Conservation (phyloP, 2,888 invertebrate genomes). For the Polylopha cassiicola region DNA sequence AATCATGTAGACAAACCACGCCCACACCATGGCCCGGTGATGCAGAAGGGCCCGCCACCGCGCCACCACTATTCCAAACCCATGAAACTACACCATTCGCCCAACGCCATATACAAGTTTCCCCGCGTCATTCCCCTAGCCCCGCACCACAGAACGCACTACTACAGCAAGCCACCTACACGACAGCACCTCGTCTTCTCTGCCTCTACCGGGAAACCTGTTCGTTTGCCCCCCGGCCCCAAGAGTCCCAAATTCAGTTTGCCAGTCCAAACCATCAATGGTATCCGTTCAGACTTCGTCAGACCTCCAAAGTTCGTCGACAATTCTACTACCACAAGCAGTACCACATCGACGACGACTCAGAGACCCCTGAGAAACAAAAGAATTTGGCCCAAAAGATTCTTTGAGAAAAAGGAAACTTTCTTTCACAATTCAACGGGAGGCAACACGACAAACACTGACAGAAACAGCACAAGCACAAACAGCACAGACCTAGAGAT, state of each 20-base stretch:
- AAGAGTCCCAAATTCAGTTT: conserved; percentile 55
- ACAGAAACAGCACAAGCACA: conserved; percentile 35
- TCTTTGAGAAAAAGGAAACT: conserved; percentile 43
- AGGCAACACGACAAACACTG: conserved; percentile 33
- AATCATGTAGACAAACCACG: conserved; percentile 42
- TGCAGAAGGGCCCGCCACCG: conserved; percentile 40
- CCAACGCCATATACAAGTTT: conserved; percentile 55
- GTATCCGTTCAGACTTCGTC: conserved; percentile 55
- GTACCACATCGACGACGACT: conserved; percentile 44
- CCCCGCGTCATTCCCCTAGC: conserved; percentile 54
- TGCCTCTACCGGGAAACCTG: conserved; percentile 45
- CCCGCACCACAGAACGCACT: conserved; percentile 36
- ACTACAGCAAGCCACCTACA: conserved; percentile 34
- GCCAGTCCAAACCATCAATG: conserved; percentile 63
- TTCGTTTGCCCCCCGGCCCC: conserved; percentile 27
- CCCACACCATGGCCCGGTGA: conserved; percentile 38
- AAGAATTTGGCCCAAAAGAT: conserved; percentile 68
- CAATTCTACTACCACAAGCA: conserved; percentile 36
- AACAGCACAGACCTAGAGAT: conserved; percentile 41
- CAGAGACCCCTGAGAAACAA: conserved; percentile 57
- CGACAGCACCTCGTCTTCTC: conserved; percentile 44
- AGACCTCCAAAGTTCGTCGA: conserved; percentile 47
- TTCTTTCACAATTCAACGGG: conserved; percentile 36
- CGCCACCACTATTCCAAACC: conserved; percentile 46
- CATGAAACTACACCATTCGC: conserved; percentile 38